phyloP scores from a whole-genome alignment of 2,888 invertebrate genomes.

The Lasius platythorax region DNA sequence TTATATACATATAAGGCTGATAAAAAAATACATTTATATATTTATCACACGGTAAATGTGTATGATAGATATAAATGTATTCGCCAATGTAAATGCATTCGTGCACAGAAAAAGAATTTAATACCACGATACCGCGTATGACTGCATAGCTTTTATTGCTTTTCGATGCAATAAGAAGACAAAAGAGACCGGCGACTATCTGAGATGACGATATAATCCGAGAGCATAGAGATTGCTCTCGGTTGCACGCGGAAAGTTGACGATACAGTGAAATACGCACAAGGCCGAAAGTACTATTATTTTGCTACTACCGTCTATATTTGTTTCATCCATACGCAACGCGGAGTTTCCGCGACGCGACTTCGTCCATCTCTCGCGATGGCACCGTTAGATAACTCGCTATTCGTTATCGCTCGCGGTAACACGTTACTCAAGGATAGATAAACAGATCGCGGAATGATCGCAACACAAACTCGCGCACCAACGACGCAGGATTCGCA shows the following conservation, averaged over 20 bases:
- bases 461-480: conserved; percentile 28
- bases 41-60: not conserved
- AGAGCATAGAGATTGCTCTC: not conserved
- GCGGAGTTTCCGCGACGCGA: conserved; percentile 16
- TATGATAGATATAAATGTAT: not conserved
- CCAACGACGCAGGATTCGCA: conserved; percentile 7
- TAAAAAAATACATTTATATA: conserved; percentile 8
- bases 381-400: conserved; percentile 42
- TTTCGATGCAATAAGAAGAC: conserved; percentile 24
- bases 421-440: conserved; percentile 24
- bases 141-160: conserved; percentile 42
- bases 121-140: conserved; percentile 24
- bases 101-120: conserved; percentile 15
- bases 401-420: conserved; percentile 38
- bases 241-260: not conserved
- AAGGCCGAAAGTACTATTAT: conserved; percentile 14
- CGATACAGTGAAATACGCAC: not conserved
- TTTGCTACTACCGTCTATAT: not conserved
- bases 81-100: not conserved
- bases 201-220: not conserved
- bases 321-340: not conserved
- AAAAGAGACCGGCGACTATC: not conserved
- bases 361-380: conserved; percentile 26
- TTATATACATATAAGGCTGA: not conserved
- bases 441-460: conserved; percentile 32